Conservation (phyloP, 2,888 invertebrate genomes). For the Globia sparganii region DNA sequence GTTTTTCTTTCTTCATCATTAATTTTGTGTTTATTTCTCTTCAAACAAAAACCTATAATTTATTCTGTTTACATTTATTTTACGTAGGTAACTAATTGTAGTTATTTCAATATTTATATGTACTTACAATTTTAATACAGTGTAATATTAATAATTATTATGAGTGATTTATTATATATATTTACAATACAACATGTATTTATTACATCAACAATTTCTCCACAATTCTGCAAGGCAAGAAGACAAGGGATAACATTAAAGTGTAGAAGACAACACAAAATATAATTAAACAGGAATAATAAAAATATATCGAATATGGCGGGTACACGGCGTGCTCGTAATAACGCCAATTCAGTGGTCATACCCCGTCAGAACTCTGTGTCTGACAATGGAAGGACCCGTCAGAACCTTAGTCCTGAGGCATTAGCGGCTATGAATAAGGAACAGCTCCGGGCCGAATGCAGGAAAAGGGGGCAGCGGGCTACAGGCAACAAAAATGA, state of each 20-base stretch:
- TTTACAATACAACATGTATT: conserved; percentile 67
- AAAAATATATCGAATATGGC: conserved; percentile 78
- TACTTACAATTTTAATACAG: conserved; percentile 35
- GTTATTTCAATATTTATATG: conserved; percentile 24
- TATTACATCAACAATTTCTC: conserved; percentile 74
- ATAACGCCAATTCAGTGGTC: conserved; percentile 83
- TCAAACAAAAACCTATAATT: neutral
- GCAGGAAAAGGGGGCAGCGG: conserved; percentile 92
- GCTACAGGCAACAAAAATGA: conserved; percentile 93
- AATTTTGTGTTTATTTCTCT: conserved; percentile 7
- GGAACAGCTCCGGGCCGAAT: conserved; percentile 92
- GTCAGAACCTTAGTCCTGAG: conserved; percentile 86
- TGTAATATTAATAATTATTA: conserved; percentile 41
- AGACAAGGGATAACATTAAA: conserved; percentile 63
- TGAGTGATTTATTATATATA: conserved; percentile 62
- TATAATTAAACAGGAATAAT: conserved; percentile 65
- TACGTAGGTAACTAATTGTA: conserved; percentile 25
- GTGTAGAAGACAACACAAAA: conserved; percentile 60
- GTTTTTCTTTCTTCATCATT: neutral
- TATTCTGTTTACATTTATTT: conserved; percentile 18
- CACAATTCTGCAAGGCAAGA: conserved; percentile 68
- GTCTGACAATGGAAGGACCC: conserved; percentile 85
- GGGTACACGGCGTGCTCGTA: conserved; percentile 85
- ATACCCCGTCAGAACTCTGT: conserved; percentile 86
- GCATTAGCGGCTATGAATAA: conserved; percentile 91